Conservation (phyloP, 2,113 vertebrate genomes). For the Morone chrysops region DNA sequence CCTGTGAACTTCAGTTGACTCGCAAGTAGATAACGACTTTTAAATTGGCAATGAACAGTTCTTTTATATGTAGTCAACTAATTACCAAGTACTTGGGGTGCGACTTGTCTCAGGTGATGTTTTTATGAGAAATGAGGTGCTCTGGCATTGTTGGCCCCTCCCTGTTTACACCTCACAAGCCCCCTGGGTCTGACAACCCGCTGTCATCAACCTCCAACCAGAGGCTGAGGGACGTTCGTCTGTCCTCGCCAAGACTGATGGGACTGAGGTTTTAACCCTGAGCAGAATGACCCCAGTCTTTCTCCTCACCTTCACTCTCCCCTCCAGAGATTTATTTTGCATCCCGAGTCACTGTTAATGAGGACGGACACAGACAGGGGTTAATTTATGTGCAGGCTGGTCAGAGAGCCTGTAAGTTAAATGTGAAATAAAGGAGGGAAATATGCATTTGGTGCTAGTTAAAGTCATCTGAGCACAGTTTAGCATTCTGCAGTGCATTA, state of each 20-base stretch:
- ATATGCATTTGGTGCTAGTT: constrained; percentile 3
- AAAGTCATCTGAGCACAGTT: constrained; percentile 21
- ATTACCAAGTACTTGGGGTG: neutral
- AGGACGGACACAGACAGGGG: constrained; percentile 37
- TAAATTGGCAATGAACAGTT: neutral
- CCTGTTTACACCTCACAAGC: constrained; percentile 10
- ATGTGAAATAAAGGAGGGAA: constrained; percentile 28
- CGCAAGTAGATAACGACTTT: neutral
- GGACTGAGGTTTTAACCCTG: constrained; percentile 18
- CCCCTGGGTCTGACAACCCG: constrained; percentile 45
- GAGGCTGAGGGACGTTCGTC: constrained; percentile 13
- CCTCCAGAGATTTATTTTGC: neutral
- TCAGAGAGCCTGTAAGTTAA: constrained; percentile 17
- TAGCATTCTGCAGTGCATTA: neutral
- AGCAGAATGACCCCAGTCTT: constrained; percentile 67
- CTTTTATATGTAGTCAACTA: neutral
- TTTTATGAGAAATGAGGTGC: constrained; percentile 11
- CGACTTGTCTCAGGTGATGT: neutral
- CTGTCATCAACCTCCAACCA: constrained; percentile 12
- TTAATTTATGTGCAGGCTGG: constrained; percentile 61
- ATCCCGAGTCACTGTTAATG: constrained; percentile 47
- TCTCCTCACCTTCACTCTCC: constrained; percentile 16
- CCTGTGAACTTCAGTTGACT: neutral
- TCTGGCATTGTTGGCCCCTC: neutral
- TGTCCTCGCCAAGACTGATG: constrained; percentile 41